Percentiles rank a stretch among this genome's conserved stretches.
Evolutionary conservation across 2,797 vertebrate species (phyloP).

Genomic region (Propithecus deckenii): DNA sequence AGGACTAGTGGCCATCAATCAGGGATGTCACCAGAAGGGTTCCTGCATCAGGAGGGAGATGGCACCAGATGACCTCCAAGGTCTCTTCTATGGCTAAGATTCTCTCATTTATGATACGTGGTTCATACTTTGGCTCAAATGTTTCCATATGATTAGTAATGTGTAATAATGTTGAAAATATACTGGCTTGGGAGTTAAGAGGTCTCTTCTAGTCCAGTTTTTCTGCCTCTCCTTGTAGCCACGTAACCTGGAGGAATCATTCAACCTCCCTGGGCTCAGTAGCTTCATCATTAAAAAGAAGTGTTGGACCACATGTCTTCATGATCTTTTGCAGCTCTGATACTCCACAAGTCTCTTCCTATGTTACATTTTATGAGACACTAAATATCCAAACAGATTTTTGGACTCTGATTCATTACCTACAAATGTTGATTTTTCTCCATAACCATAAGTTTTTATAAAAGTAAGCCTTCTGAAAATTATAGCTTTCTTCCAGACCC

Average conservation of each 20-base stretch:
- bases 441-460: slow-evolving; percentile 44
- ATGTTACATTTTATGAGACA: slow-evolving; percentile 53
- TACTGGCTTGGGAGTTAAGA: not conserved
- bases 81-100: not conserved
- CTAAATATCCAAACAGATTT: slow-evolving; percentile 51
- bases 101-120: not conserved
- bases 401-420: slow-evolving; percentile 48
- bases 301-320: not conserved
- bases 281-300: not conserved
- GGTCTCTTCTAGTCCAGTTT: not conserved
- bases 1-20: not conserved
- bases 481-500: not conserved
- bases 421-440: slow-evolving; percentile 39
- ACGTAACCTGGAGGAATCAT: slow-evolving; percentile 22
- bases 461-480: slow-evolving; percentile 48
- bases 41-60: not conserved
- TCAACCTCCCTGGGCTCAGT: not conserved
- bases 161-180: slow-evolving; percentile 8
- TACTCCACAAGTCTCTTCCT: not conserved
- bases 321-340: not conserved
- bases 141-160: slow-evolving; percentile 18
- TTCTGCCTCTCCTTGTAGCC: not conserved
- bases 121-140: not conserved
- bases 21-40: not conserved
- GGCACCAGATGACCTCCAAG: not conserved